Conservation (phyloP, 2,113 vertebrate genomes). For the Nothobranchius kuhntae region DNA sequence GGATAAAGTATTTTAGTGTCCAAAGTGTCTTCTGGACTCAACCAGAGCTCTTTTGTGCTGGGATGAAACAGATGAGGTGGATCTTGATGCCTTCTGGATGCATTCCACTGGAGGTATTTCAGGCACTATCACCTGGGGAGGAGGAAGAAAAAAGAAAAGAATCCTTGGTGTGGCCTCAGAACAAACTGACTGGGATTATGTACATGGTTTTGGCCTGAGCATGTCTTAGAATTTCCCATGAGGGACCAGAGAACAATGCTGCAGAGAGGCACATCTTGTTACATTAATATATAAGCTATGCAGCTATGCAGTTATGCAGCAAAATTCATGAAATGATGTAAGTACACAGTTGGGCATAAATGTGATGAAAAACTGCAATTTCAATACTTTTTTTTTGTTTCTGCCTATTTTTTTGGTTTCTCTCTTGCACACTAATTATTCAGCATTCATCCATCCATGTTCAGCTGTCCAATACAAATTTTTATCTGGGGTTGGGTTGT, state of each 20-base stretch:
- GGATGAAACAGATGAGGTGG: constrained; percentile 36
- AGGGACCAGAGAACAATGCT: constrained; percentile 3
- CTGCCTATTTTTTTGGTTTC: too few relatives aligned
- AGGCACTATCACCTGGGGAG: constrained; percentile 31
- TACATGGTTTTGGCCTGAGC: constrained; percentile 18
- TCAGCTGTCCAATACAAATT: too few relatives aligned
- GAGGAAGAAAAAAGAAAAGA: constrained; percentile 1
- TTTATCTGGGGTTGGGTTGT: too few relatives aligned
- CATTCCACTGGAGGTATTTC: constrained; percentile 33
- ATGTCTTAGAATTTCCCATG: constrained; percentile 11
- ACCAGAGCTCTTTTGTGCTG: constrained; percentile 18
- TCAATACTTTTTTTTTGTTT: too few relatives aligned
- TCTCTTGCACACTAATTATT: too few relatives aligned
- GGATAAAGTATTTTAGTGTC: background rate
- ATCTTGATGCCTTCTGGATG: constrained; percentile 22
- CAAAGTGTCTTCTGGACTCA: constrained; percentile 8
- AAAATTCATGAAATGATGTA: background rate
- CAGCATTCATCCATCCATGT: too few relatives aligned
- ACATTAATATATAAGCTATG: background rate
- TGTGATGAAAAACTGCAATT: too few relatives aligned
- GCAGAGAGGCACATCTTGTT: background rate
- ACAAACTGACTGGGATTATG: constrained; percentile 26
- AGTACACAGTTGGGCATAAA: too few relatives aligned
- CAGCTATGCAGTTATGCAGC: background rate
- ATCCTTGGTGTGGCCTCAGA: constrained; percentile 29